These are phyloP conservation scores for Gymnocypris eckloni DNA, from an alignment of 2,797 vertebrate genomes.

Conservation along the genomic window DNA sequence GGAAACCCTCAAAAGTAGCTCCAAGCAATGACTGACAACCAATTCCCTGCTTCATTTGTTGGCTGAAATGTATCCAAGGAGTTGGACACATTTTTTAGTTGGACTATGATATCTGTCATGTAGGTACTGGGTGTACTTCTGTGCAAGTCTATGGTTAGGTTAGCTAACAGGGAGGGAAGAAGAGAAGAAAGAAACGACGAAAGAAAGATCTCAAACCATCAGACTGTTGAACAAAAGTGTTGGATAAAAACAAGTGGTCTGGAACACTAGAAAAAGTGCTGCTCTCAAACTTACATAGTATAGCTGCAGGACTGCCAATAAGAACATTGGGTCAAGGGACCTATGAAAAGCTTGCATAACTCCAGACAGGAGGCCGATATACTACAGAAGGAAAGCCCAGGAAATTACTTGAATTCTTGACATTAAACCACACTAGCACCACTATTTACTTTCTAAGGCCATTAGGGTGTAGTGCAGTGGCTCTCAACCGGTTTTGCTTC, in stretches of 20 bases:
- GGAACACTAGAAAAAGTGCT: not conserved
- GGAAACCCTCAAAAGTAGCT: constrained; percentile 3
- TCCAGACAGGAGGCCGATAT: constrained; percentile 33
- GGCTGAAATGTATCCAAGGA: not conserved
- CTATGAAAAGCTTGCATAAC: constrained; percentile 36
- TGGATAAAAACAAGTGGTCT: constrained; percentile 7
- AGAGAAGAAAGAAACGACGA: not conserved
- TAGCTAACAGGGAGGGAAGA: not conserved
- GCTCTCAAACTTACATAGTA: not conserved
- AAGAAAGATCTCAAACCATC: not conserved
- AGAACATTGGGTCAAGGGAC: constrained; percentile 30
- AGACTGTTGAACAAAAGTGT: not conserved
- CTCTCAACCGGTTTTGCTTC: constrained; percentile 9
- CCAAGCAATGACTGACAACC: not conserved
- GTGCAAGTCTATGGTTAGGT: not conserved
- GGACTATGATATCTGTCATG: not conserved
- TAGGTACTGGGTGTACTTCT: not conserved
- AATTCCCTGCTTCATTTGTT: constrained; percentile 17
- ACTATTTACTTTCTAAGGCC: constrained; percentile 30
- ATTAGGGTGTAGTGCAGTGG: constrained; percentile 18
- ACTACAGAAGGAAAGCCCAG: constrained; percentile 40
- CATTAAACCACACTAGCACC: constrained; percentile 42
- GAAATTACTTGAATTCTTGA: constrained; percentile 51
- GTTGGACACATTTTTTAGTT: not conserved
- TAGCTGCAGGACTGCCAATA: constrained; percentile 25